Conservation (phyloP, 2,888 invertebrate species). For the Acronicta alni region DNA sequence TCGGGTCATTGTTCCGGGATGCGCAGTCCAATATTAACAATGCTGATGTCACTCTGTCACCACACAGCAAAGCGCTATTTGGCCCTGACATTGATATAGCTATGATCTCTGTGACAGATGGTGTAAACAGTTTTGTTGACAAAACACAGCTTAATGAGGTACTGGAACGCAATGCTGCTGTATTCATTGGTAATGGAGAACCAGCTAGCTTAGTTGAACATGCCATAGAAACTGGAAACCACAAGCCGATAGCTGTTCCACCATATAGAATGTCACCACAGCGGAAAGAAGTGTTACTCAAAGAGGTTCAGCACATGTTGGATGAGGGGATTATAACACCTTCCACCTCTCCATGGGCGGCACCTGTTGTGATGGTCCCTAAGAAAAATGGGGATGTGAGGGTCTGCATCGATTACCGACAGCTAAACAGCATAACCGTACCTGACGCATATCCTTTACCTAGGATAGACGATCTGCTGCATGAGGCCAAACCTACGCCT, state of each 20-base stretch:
- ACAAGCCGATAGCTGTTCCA: conserved; percentile 3
- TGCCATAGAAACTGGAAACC: neutral
- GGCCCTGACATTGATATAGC: no score
- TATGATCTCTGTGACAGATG: no score
- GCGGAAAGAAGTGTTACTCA: neutral
- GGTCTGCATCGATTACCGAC: conserved; percentile 19
- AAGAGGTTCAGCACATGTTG: neutral
- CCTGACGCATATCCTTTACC: conserved; percentile 48
- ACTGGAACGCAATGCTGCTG: neutral
- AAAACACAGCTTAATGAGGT: no score
- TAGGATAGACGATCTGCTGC: conserved; percentile 66
- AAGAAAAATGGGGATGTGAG: conserved; percentile 9
- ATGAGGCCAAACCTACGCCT: conserved; percentile 55
- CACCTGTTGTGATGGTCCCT: conserved; percentile 24
- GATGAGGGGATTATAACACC: neutral
- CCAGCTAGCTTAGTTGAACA: conserved; percentile 7
- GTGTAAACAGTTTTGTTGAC: no score
- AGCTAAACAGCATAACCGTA: conserved; percentile 6
- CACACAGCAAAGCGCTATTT: no score
- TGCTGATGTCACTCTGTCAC: no score
- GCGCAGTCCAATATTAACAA: no score
- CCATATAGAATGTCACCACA: conserved; percentile 10
- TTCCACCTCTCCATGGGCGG: conserved; percentile 15
- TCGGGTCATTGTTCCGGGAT: no score
- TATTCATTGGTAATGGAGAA: conserved; percentile 4